Percentiles rank a stretch among this genome's conserved stretches.
Conservation (phyloP, 1,140 invertebrate species). For the Papilio dardanus region DNA sequence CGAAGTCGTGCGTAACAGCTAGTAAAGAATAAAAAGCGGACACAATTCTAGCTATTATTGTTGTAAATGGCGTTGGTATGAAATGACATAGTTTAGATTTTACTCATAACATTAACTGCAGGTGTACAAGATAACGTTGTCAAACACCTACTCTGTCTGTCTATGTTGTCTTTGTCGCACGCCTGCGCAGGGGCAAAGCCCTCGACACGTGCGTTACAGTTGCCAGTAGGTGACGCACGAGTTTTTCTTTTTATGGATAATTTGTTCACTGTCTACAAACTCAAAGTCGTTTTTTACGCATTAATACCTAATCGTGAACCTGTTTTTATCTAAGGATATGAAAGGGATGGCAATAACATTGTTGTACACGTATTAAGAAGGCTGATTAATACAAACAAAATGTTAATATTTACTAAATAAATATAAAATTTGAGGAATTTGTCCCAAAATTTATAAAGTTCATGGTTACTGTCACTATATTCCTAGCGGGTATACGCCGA, state of each 20-base stretch:
- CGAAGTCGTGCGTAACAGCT: no score
- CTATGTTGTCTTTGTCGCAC: constrained; percentile 35
- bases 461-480: not conserved
- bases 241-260: constrained; percentile 2
- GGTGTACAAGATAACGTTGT: constrained; percentile 40
- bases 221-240: constrained; percentile 13
- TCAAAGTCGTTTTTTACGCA: no score
- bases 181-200: constrained; percentile 53
- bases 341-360: no score
- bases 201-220: constrained; percentile 54
- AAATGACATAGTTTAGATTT: constrained; percentile 27
- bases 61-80: constrained; percentile 17
- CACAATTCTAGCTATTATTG: not conserved
- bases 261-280: not conserved
- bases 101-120: constrained; percentile 19
- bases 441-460: not conserved
- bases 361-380: no score
- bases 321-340: no score
- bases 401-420: no score
- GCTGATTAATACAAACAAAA: no score
- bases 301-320: no score
- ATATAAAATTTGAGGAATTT: not conserved
- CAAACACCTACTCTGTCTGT: constrained; percentile 38
- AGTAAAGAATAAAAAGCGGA: no score
- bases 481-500: constrained; percentile 30